phyloP scores from a whole-genome alignment of 2,888 invertebrate species.

The Endomychus coccineus region DNA sequence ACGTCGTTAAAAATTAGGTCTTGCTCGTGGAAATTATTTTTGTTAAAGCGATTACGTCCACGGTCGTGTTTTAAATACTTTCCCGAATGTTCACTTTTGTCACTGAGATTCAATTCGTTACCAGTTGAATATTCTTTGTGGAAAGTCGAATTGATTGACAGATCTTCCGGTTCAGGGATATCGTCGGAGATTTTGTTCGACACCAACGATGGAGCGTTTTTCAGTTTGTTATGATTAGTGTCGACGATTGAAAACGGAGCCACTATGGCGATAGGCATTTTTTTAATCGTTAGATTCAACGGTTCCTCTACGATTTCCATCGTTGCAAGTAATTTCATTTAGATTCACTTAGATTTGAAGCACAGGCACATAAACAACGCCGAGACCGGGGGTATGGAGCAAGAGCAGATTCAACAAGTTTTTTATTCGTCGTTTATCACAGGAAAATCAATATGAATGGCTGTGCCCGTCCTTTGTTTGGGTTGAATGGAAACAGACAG shows the following conservation, averaged over 20 bases:
- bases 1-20: constrained; percentile 32
- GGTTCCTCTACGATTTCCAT: constrained; percentile 39
- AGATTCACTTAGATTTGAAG: too few relatives aligned
- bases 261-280: constrained; percentile 49
- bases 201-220: constrained; percentile 22
- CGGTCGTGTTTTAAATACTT: constrained; percentile 28
- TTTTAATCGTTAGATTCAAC: constrained; percentile 46
- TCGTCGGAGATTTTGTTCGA: constrained; percentile 22
- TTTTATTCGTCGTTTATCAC: constrained; percentile 45
- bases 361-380: too few relatives aligned
- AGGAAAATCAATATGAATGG: constrained; percentile 47
- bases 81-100: constrained; percentile 25
- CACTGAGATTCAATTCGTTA: constrained; percentile 6
- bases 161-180: constrained; percentile 43
- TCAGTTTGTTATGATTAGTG: constrained; percentile 19
- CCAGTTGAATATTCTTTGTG: constrained; percentile 25
- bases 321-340: background rate
- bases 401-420: constrained; percentile 49
- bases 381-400: background rate
- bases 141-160: constrained; percentile 32
- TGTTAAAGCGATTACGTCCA: constrained; percentile 36
- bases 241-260: constrained; percentile 41
- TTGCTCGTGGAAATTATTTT: constrained; percentile 38
- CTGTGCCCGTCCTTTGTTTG: constrained; percentile 43
- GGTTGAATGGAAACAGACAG: constrained; percentile 40